Conservation (phyloP, 2,888 invertebrate species). For the Furcula furcula region DNA sequence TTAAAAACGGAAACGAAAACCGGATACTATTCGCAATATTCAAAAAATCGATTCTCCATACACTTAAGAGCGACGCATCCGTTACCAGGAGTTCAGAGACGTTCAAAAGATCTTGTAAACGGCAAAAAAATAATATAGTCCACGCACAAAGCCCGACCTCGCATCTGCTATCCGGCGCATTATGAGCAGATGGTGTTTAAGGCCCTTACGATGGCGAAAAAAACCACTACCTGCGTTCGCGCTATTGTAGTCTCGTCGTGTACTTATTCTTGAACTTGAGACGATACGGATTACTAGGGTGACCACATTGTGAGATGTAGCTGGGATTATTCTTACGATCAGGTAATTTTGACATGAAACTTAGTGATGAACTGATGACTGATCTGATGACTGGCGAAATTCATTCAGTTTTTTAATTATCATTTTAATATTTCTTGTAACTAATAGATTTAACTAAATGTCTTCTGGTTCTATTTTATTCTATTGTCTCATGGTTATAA, state of each 20-base stretch:
- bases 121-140: conserved; percentile 48
- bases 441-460: too few relatives aligned
- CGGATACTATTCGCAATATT: conserved; percentile 58
- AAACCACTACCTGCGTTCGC: conserved; percentile 65
- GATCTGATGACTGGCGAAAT: too few relatives aligned
- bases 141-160: conserved; percentile 51
- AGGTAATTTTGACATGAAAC: neutral
- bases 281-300: conserved; percentile 30
- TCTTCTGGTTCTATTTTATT: too few relatives aligned
- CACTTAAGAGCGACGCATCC: conserved; percentile 30
- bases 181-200: conserved; percentile 60
- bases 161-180: conserved; percentile 66
- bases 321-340: neutral
- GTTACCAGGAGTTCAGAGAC: conserved; percentile 32
- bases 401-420: too few relatives aligned
- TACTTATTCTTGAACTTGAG: conserved; percentile 60
- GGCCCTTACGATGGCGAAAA: conserved; percentile 36
- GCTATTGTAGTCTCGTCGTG: conserved; percentile 37
- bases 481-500: too few relatives aligned
- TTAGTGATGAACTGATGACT: too few relatives aligned
- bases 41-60: conserved; percentile 54
- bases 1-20: conserved; percentile 38
- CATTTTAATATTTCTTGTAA: too few relatives aligned
- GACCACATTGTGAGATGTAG: conserved; percentile 4
- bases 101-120: conserved; percentile 31